Percentiles rank a stretch among this genome's conserved stretches.
Conservation (phyloP, 2,113 vertebrate genomes). For the Chitala chitala region DNA sequence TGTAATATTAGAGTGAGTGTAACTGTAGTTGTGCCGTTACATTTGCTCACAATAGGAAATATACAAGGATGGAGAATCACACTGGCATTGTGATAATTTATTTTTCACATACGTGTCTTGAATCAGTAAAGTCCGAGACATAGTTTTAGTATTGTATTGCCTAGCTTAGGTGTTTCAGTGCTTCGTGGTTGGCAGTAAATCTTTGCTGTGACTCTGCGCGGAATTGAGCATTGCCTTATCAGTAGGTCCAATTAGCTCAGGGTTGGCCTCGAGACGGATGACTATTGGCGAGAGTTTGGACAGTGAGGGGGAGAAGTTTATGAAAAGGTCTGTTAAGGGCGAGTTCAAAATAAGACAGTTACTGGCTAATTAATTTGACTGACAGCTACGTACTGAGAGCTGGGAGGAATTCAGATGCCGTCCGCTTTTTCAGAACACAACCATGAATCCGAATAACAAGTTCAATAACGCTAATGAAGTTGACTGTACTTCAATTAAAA, state of each 20-base stretch:
- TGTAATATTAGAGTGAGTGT: too few species aligned
- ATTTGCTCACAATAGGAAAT: too few species aligned
- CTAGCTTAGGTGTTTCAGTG: neutral
- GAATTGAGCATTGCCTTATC: neutral
- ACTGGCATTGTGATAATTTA: neutral
- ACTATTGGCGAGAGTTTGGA: neutral
- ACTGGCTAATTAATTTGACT: neutral
- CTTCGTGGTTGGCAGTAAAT: neutral
- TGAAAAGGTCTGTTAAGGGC: neutral
- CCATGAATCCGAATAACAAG: neutral
- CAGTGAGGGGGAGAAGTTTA: neutral
- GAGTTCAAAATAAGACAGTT: neutral
- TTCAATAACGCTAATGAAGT: neutral
- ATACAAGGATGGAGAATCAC: neutral
- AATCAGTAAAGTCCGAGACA: too few species aligned
- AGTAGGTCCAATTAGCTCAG: neutral
- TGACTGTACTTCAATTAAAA: neutral
- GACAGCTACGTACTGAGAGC: neutral
- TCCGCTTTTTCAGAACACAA: neutral
- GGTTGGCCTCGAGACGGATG: neutral
- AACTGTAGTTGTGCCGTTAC: too few species aligned
- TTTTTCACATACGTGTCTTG: too few species aligned
- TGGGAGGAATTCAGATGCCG: neutral
- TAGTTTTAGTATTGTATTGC: neutral
- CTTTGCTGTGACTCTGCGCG: neutral